phyloP scores from a whole-genome alignment of 2,113 vertebrate genomes.

The Cnemophilus loriae region DNA sequence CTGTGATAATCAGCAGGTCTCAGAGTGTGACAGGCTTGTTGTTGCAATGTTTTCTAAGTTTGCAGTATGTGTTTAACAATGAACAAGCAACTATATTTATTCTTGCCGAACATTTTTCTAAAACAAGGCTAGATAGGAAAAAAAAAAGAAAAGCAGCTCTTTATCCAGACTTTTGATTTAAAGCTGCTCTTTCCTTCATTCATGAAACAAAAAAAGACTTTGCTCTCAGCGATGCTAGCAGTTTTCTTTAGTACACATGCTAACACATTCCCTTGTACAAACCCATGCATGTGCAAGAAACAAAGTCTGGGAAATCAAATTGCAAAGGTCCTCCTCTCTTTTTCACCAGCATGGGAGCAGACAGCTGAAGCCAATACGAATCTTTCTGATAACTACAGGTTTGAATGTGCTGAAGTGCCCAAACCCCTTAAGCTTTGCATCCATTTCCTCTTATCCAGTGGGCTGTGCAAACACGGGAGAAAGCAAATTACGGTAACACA shows the following conservation, averaged over 20 bases:
- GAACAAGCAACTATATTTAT: background rate
- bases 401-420: background rate
- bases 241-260: background rate
- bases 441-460: background rate
- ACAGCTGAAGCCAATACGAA: background rate
- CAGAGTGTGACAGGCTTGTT: background rate
- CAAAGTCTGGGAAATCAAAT: background rate
- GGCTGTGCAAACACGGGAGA: background rate
- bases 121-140: background rate
- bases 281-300: background rate
- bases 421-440: background rate
- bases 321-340: background rate
- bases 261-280: background rate
- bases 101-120: background rate
- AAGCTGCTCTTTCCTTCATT: background rate
- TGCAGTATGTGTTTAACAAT: background rate
- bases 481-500: background rate
- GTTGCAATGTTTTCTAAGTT: background rate
- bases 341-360: background rate
- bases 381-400: background rate
- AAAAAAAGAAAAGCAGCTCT: background rate
- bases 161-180: background rate
- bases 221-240: fast-evolving
- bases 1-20: background rate
- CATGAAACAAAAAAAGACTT: background rate